Conservation (phyloP, 2,113 vertebrate species). For the Tursiops truncatus region DNA sequence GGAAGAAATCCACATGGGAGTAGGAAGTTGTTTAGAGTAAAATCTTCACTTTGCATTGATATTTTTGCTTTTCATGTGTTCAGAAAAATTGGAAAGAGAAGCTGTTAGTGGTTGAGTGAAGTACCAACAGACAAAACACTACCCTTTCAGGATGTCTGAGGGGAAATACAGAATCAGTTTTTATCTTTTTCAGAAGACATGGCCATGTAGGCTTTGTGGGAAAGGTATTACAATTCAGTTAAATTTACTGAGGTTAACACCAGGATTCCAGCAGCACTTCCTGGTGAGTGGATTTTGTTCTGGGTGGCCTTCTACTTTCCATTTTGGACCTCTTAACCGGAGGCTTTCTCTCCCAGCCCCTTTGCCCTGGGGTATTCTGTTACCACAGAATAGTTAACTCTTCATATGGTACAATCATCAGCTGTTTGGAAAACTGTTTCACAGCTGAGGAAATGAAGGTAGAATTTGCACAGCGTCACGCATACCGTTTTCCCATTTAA, state of each 20-base stretch:
- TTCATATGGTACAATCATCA: neutral
- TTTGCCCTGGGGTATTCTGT: neutral
- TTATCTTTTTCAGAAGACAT: neutral
- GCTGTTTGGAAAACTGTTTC: neutral
- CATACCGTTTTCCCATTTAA: neutral
- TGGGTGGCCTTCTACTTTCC: neutral
- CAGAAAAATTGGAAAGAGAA: neutral
- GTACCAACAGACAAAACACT: neutral
- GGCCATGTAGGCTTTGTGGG: neutral
- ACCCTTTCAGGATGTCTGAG: neutral
- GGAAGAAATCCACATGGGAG: neutral
- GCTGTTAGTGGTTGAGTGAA: neutral
- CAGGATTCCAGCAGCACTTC: neutral
- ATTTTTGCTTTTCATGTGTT: conserved; percentile 5
- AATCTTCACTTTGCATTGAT: neutral
- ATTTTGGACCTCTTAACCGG: neutral
- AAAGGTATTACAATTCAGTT: neutral
- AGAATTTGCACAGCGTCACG: neutral
- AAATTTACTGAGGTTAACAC: neutral
- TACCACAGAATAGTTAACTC: neutral
- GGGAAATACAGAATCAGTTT: neutral
- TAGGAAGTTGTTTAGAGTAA: neutral
- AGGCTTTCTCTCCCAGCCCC: neutral
- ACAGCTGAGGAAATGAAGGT: neutral
- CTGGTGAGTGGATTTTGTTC: neutral